phyloP scores from a whole-genome alignment of 1,140 invertebrate species.

The Aleiodes sp. region DNA sequence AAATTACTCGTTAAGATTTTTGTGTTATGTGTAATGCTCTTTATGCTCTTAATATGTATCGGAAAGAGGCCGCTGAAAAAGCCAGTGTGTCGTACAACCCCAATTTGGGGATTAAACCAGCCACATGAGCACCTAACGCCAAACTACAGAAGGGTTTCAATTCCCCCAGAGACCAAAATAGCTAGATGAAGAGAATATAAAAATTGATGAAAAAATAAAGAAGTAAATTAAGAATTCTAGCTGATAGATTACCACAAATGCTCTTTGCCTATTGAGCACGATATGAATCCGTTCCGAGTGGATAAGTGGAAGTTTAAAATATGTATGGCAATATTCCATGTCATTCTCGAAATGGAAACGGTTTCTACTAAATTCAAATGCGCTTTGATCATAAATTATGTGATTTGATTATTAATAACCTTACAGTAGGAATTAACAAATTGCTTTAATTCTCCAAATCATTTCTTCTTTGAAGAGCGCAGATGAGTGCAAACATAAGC shows the following conservation, averaged over 20 bases:
- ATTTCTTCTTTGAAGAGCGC: not conserved
- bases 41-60: not conserved
- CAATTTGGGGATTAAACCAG: conserved; percentile 53
- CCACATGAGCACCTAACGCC: conserved; percentile 57
- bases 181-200: conserved; percentile 23
- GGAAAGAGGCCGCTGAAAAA: conserved; percentile 6
- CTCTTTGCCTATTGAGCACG: conserved; percentile 52
- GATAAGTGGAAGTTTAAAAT: conserved; percentile 44
- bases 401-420: not conserved
- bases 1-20: not conserved
- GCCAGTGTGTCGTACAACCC: conserved; percentile 31
- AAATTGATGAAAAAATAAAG: no score
- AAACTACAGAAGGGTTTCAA: conserved; percentile 63
- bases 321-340: conserved; percentile 44
- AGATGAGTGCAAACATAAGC: not conserved
- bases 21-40: not conserved
- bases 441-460: no score
- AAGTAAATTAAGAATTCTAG: conserved; percentile 25
- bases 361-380: not conserved
- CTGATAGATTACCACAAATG: conserved; percentile 62
- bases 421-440: no score
- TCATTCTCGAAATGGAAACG: conserved; percentile 33
- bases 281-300: conserved; percentile 14
- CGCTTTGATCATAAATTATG: conserved; percentile 35
- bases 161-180: conserved; percentile 48